Percentiles rank a stretch among this genome's conserved stretches.
Evolutionary conservation across 2,113 vertebrate genomes (phyloP).

Genomic region (Bubalus kerabau): DNA sequence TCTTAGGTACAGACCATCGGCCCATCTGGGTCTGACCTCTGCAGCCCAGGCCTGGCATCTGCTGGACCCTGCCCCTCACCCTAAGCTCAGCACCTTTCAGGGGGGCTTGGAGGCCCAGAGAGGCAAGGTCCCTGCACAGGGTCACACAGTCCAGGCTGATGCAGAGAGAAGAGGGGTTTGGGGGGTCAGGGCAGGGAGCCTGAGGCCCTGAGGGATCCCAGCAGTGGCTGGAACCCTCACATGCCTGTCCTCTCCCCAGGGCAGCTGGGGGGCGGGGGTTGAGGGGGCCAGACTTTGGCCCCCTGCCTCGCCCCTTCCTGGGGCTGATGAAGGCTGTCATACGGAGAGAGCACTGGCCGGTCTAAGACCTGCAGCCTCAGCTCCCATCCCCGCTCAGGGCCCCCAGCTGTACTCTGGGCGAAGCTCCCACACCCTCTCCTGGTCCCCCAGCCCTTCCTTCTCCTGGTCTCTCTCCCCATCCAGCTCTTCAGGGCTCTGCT

Average conservation of each 20-base stretch:
- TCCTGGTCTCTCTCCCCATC: not conserved
- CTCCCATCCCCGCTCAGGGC: not conserved
- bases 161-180: not conserved
- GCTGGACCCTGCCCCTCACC: accelerated
- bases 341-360: not conserved
- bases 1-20: not conserved
- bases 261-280: accelerated
- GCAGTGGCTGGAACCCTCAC: not conserved
- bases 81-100: not conserved
- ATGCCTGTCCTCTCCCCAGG: not conserved
- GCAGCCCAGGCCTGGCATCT: not conserved
- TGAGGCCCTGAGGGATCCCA: accelerated
- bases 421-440: accelerated
- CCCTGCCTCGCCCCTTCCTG: not conserved
- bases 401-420: not conserved
- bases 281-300: not conserved
- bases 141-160: not conserved
- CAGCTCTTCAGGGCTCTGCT: not conserved
- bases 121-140: not conserved
- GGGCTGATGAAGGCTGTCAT: too few species aligned
- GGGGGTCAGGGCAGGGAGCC: not conserved
- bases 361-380: not conserved
- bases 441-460: not conserved
- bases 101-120: not conserved
- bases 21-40: not conserved